Evolutionary conservation across 2,113 vertebrate genomes (phyloP), one percentile per base, ranked within the genome.

Genomic region (Typhlomys cinereus): DNA sequence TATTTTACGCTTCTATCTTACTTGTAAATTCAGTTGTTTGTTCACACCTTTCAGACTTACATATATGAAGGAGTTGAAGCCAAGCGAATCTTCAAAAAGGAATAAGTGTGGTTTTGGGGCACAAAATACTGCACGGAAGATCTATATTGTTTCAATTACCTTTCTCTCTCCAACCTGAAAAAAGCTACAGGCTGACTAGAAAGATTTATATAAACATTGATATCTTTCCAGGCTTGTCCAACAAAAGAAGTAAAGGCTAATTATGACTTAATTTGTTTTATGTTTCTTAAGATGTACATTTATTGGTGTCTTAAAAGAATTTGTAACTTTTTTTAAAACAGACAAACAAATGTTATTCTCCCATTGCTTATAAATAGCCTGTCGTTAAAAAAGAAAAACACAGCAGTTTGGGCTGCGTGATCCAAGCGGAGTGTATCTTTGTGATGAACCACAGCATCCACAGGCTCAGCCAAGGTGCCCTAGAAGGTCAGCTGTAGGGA

Each of bases 31-130:
- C 66, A 79, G 95, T 87, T 92, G 57, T 73, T 92, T 89, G 59
- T 79, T 59, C 15, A 91, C 92, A 90, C 64, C 79, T 97, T 98
- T 95, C 98, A 99, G 99, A 98, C 86, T 88, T 99, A 99, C 1
- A 1, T 6, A n/a, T 99, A 99, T 0, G 99, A 99, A 71, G 99
- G 99, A 69, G 98, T 99, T n/a, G 98, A 99, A 34, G 98, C 99
- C 73, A 99, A 99, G 97, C 98, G 99, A 95, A 95, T 98, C 97
- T 99, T 99, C 97, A 99, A 99, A 94, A 99, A 93, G 94, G 83
- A 7, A 52, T 99, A 96, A 98, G 61, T 18, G 4, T 52, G 66
- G 34, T 39, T 78, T 54, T 31, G 76, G 41, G 70, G 31, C 91
- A 86, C 11, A 57, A 41, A 69, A 95, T 2, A 34, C n/a, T n/a